These are phyloP conservation scores for Benitochromis conjunctus DNA, from an alignment of 2,113 vertebrate species.

Conservation along the genomic window DNA sequence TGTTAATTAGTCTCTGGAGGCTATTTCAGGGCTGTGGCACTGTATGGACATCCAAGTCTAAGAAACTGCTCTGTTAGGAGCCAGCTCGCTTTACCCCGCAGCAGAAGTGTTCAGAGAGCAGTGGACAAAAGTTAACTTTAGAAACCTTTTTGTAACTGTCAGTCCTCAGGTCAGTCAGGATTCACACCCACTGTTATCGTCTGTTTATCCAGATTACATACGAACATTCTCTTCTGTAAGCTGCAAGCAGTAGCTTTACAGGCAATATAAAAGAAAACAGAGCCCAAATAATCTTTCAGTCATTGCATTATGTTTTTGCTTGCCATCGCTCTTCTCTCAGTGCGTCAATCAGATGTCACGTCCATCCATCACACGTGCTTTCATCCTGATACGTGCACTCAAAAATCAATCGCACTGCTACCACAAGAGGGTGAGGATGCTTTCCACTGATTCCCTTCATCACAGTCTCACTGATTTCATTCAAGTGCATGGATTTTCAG, in stretches of 20 bases:
- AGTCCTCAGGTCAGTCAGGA: neutral
- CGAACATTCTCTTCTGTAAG: neutral
- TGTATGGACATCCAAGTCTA: neutral
- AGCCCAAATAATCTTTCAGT: neutral
- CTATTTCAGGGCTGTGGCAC: neutral
- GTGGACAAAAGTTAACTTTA: neutral
- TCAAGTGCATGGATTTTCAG: neutral
- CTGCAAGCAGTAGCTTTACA: neutral
- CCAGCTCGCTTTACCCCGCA: neutral
- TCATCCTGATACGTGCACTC: neutral
- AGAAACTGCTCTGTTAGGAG: neutral
- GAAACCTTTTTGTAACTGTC: neutral
- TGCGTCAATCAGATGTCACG: neutral
- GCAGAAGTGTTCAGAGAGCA: neutral
- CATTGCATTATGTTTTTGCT: neutral
- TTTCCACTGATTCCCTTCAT: neutral
- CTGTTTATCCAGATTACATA: neutral
- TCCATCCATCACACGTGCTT: neutral
- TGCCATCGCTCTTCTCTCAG: neutral
- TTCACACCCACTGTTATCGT: neutral
- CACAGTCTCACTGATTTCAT: neutral
- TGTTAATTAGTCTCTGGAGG: constrained; percentile 26
- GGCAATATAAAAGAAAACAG: neutral
- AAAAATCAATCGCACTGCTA: neutral
- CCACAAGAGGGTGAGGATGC: neutral